Conservation (phyloP, 2,888 invertebrate genomes). For the Apamea anceps region DNA sequence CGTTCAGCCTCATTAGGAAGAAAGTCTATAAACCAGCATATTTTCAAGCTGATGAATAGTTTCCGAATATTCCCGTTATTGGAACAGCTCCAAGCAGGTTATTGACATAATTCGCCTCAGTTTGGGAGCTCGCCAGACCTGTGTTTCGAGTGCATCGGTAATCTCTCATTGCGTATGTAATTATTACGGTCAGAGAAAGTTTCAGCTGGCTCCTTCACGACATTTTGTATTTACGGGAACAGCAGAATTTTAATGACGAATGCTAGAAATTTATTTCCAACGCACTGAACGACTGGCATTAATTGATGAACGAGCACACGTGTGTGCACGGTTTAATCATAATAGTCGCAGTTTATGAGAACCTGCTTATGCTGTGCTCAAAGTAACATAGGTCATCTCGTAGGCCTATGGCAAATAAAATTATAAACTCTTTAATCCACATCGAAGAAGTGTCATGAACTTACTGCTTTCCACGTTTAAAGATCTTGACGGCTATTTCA, state of each 20-base stretch:
- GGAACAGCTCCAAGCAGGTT: slow-evolving; percentile 67
- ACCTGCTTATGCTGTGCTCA: background rate
- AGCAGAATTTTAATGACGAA: slow-evolving; percentile 8
- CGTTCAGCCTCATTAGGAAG: slow-evolving; percentile 52
- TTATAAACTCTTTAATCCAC: background rate
- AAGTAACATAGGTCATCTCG: background rate
- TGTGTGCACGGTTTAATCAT: background rate
- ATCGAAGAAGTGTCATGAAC: background rate
- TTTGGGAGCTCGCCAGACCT: slow-evolving; percentile 65
- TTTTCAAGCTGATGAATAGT: slow-evolving; percentile 40
- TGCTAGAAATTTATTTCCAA: background rate
- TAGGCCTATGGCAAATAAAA: background rate
- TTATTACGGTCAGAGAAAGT: slow-evolving; percentile 53
- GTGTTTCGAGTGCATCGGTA: slow-evolving; percentile 59
- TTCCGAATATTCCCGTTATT: slow-evolving; percentile 60
- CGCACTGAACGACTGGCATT: background rate
- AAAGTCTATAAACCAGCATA: slow-evolving; percentile 35
- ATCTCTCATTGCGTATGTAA: slow-evolving; percentile 55
- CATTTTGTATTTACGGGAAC: background rate
- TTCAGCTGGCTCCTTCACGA: slow-evolving; percentile 37
- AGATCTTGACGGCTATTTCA: background rate
- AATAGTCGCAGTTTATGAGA: background rate
- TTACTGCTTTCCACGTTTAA: background rate
- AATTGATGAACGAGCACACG: background rate
- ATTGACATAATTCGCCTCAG: slow-evolving; percentile 68